phyloP scores from a whole-genome alignment of 1,140 invertebrate genomes.

The Philotrypesis tridentata region DNA sequence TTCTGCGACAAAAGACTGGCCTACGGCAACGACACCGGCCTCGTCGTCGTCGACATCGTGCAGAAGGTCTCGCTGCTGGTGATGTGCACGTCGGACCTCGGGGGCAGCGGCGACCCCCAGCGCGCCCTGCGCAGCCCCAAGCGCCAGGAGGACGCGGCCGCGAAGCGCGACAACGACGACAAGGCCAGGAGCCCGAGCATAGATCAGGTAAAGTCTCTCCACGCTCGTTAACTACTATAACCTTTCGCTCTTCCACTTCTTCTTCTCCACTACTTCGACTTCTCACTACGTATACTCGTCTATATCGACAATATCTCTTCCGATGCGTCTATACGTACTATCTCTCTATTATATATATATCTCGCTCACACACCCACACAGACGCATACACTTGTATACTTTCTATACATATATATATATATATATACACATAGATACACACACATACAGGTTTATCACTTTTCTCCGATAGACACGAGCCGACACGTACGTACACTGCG shows the following conservation, averaged over 20 bases:
- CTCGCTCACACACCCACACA: background rate
- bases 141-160: slow-evolving; percentile 71
- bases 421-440: background rate
- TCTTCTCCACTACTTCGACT: slow-evolving; percentile 29
- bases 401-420: no score
- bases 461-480: background rate
- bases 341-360: slow-evolving; percentile 37
- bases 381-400: background rate
- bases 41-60: slow-evolving; percentile 95
- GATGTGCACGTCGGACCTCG: slow-evolving; percentile 88
- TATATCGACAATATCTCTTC: no score
- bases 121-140: slow-evolving; percentile 89
- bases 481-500: no score
- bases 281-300: no score
- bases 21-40: slow-evolving; percentile 95
- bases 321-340: background rate
- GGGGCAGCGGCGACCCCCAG: slow-evolving; percentile 90
- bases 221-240: no score
- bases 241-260: no score
- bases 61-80: slow-evolving; percentile 93
- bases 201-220: slow-evolving; percentile 85
- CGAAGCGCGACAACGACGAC: slow-evolving; percentile 75
- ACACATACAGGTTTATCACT: background rate
- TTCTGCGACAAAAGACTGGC: slow-evolving; percentile 82
- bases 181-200: slow-evolving; percentile 89